Conservation (phyloP, 1,140 invertebrate genomes). For the Cyclina sinensis region DNA sequence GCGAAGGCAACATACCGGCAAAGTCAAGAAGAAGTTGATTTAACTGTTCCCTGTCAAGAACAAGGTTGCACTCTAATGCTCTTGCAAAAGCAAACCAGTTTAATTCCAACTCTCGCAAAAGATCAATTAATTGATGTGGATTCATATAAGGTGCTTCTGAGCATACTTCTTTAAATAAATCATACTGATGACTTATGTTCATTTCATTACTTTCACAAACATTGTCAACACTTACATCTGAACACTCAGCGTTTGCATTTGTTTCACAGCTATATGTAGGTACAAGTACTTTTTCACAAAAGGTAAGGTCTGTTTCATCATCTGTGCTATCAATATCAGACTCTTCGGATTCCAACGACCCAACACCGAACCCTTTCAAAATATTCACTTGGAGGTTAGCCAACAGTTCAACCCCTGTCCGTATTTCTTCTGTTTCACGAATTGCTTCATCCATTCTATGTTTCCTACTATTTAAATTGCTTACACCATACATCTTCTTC, state of each 20-base stretch:
- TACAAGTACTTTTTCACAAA: slow-evolving; percentile 19
- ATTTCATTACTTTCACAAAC: slow-evolving; percentile 29
- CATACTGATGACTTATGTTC: slow-evolving; percentile 20
- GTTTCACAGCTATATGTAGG: slow-evolving; percentile 23
- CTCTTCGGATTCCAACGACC: too few species aligned
- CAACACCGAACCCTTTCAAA: slow-evolving; percentile 4
- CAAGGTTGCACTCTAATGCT: slow-evolving; percentile 29
- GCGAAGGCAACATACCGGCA: slow-evolving; percentile 31
- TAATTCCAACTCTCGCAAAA: slow-evolving; percentile 29
- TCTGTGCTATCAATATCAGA: slow-evolving; percentile 28
- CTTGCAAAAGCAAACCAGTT: slow-evolving; percentile 27
- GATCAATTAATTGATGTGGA: slow-evolving; percentile 30
- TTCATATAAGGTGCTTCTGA: slow-evolving; percentile 33
- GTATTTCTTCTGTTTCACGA: slow-evolving; percentile 30
- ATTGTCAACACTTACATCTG: slow-evolving; percentile 8
- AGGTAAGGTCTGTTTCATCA: slow-evolving; percentile 12
- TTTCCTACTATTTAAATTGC: slow-evolving; percentile 25
- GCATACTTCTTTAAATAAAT: slow-evolving; percentile 32
- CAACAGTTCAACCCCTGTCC: slow-evolving; percentile 24
- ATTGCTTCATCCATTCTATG: slow-evolving; percentile 18
- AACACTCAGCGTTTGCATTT: slow-evolving; percentile 2
- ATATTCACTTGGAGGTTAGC: slow-evolving; percentile 28
- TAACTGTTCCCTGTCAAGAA: slow-evolving; percentile 24
- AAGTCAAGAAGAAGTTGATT: slow-evolving; percentile 31
- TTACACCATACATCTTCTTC: slow-evolving; percentile 24